A percentile compares a stretch with the other conserved stretches of the same genome.
Conservation (phyloP, 2,113 vertebrate species). For the Amazona guildingii region DNA sequence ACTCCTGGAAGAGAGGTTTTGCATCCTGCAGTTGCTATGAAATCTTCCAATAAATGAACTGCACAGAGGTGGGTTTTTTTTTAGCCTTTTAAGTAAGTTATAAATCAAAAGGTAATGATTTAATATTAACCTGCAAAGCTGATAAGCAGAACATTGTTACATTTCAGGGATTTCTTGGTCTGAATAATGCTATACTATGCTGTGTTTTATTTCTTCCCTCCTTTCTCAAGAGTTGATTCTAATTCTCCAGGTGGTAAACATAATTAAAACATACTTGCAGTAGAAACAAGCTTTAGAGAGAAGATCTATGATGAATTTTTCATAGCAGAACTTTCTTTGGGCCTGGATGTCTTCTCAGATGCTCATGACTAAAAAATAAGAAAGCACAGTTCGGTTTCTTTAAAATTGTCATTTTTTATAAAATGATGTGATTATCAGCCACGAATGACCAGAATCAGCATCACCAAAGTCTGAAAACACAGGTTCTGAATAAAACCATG, state of each 20-base stretch:
- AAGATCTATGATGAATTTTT: background rate
- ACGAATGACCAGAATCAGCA: background rate
- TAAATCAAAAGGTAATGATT: background rate
- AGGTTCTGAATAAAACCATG: background rate
- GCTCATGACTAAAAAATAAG: background rate
- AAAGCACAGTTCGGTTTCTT: background rate
- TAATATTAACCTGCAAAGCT: background rate
- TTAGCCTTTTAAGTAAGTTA: background rate
- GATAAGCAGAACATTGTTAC: background rate
- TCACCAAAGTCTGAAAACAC: background rate
- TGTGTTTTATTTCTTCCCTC: background rate
- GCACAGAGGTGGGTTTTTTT: background rate
- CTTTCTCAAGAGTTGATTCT: background rate
- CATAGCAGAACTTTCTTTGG: background rate
- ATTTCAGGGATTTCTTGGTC: background rate
- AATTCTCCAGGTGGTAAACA: background rate
- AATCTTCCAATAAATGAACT: background rate
- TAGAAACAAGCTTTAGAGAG: background rate
- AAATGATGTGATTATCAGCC: background rate
- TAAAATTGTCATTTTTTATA: background rate
- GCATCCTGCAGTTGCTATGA: background rate
- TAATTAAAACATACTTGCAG: conserved; percentile 17
- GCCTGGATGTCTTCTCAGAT: background rate
- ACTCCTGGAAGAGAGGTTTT: background rate
- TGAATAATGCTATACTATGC: background rate